Evolutionary conservation across 2,797 vertebrate genomes (phyloP).

Genomic region (Cheracebus regulus): DNA sequence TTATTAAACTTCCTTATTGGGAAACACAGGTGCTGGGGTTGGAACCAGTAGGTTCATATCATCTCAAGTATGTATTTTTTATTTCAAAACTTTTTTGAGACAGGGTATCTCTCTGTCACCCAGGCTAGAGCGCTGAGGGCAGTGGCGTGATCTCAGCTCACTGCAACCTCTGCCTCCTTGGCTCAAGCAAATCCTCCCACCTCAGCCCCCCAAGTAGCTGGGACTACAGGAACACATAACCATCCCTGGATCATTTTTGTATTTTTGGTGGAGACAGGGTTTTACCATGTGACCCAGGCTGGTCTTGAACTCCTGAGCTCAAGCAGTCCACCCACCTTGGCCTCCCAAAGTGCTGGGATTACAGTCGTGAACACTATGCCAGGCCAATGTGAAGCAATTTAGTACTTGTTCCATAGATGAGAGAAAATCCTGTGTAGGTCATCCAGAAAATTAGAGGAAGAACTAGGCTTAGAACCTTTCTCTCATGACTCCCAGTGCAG

Average conservation of each 20-base stretch:
- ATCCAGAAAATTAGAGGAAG: conserved; percentile 32
- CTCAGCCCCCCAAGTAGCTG: not conserved
- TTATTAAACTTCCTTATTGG: not conserved
- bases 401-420: not conserved
- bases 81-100: not conserved
- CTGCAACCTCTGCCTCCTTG: not conserved
- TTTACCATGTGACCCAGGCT: not conserved
- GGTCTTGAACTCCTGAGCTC: not conserved
- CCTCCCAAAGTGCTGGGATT: not conserved
- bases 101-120: not conserved
- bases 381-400: not conserved
- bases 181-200: not conserved
- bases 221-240: not conserved
- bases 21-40: not conserved
- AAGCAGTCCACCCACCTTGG: not conserved
- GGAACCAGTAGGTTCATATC: not conserved
- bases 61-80: not conserved
- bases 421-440: not conserved
- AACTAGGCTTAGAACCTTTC: not conserved
- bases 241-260: not conserved
- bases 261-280: not conserved
- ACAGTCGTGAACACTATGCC: not conserved
- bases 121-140: not conserved
- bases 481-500: not conserved
- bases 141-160: not conserved